A percentile compares a stretch with the other conserved stretches of the same genome.
Conservation (phyloP, 2,797 vertebrate species). For the Kryptopterus vitreolus region DNA sequence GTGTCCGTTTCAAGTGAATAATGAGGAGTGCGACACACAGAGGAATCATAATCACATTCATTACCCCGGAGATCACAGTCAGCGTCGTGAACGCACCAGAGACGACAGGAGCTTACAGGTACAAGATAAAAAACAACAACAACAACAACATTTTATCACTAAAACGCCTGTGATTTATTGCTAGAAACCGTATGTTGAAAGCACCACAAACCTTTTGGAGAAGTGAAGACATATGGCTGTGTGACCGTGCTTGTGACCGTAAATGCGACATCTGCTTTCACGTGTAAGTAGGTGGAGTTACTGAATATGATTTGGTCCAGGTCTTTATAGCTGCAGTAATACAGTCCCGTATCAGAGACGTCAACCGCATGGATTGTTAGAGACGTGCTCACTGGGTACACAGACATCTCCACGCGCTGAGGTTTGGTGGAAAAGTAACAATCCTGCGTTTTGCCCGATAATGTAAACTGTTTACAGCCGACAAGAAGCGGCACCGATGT, state of each 20-base stretch:
- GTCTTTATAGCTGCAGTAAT: slow-evolving; percentile 9
- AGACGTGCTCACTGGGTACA: slow-evolving; percentile 4
- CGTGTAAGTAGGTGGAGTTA: neutral
- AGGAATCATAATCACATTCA: neutral
- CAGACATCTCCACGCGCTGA: neutral
- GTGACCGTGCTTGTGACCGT: too few species aligned
- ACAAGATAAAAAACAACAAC: neutral
- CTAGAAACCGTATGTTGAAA: neutral
- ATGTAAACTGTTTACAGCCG: neutral
- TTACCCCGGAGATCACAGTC: neutral
- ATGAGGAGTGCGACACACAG: neutral
- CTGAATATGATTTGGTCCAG: neutral
- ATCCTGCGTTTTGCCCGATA: neutral
- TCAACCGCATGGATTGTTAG: neutral
- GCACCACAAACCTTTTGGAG: neutral
- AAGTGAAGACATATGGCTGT: too few species aligned
- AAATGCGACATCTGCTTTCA: neutral
- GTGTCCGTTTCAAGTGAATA: neutral
- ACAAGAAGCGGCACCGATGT: neutral
- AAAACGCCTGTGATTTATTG: neutral
- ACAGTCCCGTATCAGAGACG: slow-evolving; percentile 20
- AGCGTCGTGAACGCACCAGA: neutral
- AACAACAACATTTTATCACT: too few species aligned
- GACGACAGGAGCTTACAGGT: neutral
- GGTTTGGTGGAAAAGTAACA: neutral